Conservation (phyloP, 2,888 invertebrate genomes). For the Gortyna flavago region DNA sequence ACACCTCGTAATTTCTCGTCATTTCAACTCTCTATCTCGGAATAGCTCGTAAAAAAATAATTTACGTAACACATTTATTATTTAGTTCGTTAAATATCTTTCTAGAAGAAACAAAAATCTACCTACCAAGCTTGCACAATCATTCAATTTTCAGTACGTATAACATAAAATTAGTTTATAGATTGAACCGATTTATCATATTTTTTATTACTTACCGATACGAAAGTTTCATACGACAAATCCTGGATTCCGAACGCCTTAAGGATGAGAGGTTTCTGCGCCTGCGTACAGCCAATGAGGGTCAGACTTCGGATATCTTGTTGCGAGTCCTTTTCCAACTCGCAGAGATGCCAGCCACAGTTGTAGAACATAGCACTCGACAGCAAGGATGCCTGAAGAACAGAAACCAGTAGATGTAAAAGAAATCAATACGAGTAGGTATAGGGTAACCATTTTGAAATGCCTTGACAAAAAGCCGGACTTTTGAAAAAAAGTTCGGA, state of each 20-base stretch:
- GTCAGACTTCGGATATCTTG: constrained; percentile 78
- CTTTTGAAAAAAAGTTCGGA: too few relatives aligned
- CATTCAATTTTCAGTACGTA: not conserved
- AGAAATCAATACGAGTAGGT: not conserved
- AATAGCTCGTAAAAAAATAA: constrained; percentile 3
- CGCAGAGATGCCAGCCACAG: constrained; percentile 83
- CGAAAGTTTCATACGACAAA: constrained; percentile 85
- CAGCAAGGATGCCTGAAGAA: constrained; percentile 81
- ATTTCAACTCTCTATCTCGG: constrained; percentile 6
- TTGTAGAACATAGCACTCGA: constrained; percentile 81
- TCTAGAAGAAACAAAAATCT: not conserved
- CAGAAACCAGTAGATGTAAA: not conserved
- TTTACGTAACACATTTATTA: constrained; percentile 2
- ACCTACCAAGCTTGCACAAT: not conserved
- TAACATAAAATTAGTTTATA: not conserved
- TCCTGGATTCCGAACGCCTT: constrained; percentile 87
- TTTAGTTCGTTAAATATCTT: not conserved
- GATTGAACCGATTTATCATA: not conserved
- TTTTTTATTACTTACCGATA: constrained; percentile 78
- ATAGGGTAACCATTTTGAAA: not conserved
- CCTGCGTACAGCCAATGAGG: constrained; percentile 84
- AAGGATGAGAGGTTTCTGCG: constrained; percentile 85
- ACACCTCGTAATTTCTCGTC: constrained; percentile 19
- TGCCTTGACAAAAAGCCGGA: not conserved
- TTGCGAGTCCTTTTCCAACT: constrained; percentile 70